Evolutionary conservation across 2,797 vertebrate genomes (phyloP).

Genomic region (Anas georgica): DNA sequence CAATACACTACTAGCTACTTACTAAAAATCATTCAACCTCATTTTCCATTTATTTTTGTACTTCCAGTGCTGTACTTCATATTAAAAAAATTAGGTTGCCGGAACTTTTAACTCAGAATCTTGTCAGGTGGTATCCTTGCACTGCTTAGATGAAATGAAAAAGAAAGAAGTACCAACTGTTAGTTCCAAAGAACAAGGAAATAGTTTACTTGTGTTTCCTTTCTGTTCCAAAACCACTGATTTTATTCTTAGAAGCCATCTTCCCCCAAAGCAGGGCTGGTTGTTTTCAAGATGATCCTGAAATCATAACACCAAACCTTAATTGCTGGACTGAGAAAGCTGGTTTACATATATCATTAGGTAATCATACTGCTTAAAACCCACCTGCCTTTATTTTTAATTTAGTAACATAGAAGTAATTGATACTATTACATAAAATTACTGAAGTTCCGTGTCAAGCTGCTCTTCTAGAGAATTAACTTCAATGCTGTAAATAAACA

Average conservation of each 20-base stretch:
- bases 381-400: neutral
- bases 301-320: neutral
- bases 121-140: neutral
- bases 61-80: neutral
- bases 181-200: neutral
- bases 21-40: neutral
- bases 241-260: neutral
- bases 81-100: neutral
- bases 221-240: neutral
- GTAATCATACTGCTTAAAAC: neutral
- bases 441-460: neutral
- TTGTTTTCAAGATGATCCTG: neutral
- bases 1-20: neutral
- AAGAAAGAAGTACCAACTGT: neutral
- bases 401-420: too few species aligned
- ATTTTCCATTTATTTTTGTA: neutral
- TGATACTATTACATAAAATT: neutral
- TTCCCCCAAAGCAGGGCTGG: neutral
- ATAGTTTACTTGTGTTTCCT: too few species aligned
- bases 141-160: neutral
- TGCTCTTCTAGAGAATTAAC: neutral
- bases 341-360: neutral
- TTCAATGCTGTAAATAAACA: neutral
- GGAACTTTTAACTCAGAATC: neutral
- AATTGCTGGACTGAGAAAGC: fast-evolving